phyloP scores from a whole-genome alignment of 2,888 invertebrate species.

The Clepsis dumicolana region DNA sequence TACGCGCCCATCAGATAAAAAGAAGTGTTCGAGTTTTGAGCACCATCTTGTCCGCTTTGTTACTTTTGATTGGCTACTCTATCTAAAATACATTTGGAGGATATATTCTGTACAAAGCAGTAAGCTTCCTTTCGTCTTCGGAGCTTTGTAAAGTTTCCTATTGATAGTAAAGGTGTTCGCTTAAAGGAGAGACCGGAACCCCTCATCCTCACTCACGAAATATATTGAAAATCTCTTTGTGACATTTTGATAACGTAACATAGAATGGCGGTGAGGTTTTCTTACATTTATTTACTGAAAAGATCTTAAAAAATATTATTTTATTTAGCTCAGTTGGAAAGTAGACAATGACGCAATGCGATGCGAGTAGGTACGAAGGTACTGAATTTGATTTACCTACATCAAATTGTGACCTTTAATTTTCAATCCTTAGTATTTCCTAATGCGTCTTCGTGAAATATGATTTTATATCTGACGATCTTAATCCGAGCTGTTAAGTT shows the following conservation, averaged over 20 bases:
- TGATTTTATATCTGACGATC: background rate
- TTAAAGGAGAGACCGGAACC: slow-evolving; percentile 7
- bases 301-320: background rate
- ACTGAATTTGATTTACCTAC: too few relatives aligned
- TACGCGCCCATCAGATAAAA: background rate
- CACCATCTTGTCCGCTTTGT: background rate
- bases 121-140: background rate
- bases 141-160: slow-evolving; percentile 10
- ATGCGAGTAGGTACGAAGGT: too few relatives aligned
- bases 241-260: background rate
- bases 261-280: background rate
- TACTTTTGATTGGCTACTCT: background rate
- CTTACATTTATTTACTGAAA: background rate
- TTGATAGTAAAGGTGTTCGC: slow-evolving; percentile 20
- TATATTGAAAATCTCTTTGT: slow-evolving; percentile 8
- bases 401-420: too few relatives aligned
- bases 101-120: background rate
- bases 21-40: background rate
- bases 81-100: background rate
- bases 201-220: slow-evolving; percentile 5
- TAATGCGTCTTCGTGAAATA: background rate
- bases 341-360: too few relatives aligned
- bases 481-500: background rate
- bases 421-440: too few relatives aligned
- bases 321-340: too few relatives aligned